Base-by-base conservation (phyloP, 2,888 invertebrate genomes). In the Tetragonula carbonaria region DNA sequence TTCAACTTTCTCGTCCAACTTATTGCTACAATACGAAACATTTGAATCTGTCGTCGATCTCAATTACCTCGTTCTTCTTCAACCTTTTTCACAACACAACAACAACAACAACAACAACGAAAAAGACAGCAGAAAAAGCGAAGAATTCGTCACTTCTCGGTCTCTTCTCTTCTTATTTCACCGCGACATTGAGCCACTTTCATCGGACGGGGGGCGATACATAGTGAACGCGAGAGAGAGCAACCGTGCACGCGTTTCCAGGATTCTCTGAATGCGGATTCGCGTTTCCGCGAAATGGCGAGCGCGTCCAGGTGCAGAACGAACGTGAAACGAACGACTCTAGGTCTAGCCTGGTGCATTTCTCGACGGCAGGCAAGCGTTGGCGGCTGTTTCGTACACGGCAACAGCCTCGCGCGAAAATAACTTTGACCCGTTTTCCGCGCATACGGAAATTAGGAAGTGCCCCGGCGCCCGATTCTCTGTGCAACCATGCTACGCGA, bases 391-490 rank as follows among this genome's bases (percentile, higher is more conserved):
- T 79, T 84, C 74, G 85, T 74, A 82, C 79, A 79, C 67, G 77
- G 73, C 87, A 76, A 28, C 28, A 74, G 79, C 79, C 87, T 86
- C 78, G 86, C 68, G 88, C 90, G 84, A 90, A 91, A 91, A 91
- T 91, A 91, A 84, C 91, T 88, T 83, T 91, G 91, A 91, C 91
- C 91, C 82, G 86, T 88, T 91, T 91, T 87, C 87, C 87, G 83
- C 76, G 77, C 74, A 77, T 82, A 84, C 83, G 86, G 85, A 90
- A 87, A 90, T 86, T 87, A 84, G 89, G 84, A 90, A 86, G 79
- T 79, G n/a, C 33, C 57, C 63, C 53, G 62, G 62, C 33, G n/a
- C 23, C 51, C 16, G 74, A 74, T 74, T 68, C 71, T 71, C 71
- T 71, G 72, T 33, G 68, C 80, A 28, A 63, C 3, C 28, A 28